Conservation (phyloP, 2,113 vertebrate genomes). For the Peromyscus californicus region DNA sequence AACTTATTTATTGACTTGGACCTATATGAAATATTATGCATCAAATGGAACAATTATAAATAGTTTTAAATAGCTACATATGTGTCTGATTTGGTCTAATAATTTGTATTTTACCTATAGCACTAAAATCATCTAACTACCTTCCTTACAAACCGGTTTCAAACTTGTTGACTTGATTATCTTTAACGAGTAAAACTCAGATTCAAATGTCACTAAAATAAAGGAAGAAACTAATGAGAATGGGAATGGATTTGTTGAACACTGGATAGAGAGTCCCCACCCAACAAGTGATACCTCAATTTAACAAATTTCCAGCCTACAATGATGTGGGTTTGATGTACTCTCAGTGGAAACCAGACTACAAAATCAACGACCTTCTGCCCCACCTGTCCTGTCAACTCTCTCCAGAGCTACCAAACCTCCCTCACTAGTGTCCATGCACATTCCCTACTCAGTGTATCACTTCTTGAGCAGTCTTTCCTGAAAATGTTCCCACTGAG, state of each 20-base stretch:
- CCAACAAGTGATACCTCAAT: not conserved
- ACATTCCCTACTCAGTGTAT: not conserved
- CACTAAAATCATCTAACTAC: not conserved
- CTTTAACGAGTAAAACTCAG: not conserved
- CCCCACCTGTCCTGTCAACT: not conserved
- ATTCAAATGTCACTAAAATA: not conserved
- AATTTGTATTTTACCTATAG: not conserved
- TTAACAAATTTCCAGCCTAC: not conserved
- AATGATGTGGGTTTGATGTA: not conserved
- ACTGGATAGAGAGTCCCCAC: not conserved
- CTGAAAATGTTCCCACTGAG: no score
- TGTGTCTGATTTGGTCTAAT: not conserved
- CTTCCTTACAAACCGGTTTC: not conserved
- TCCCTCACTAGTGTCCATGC: accelerated
- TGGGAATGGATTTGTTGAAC: not conserved
- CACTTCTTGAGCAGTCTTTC: not conserved
- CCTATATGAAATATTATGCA: not conserved
- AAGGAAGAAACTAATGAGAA: not conserved
- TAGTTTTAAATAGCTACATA: not conserved
- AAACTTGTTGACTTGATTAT: not conserved
- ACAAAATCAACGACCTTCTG: not conserved
- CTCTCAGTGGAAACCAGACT: not conserved
- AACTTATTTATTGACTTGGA: not conserved
- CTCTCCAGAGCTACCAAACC: not conserved
- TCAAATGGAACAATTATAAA: not conserved